phyloP scores from a whole-genome alignment of 1,140 invertebrate species.

The Adelges cooleyi region DNA sequence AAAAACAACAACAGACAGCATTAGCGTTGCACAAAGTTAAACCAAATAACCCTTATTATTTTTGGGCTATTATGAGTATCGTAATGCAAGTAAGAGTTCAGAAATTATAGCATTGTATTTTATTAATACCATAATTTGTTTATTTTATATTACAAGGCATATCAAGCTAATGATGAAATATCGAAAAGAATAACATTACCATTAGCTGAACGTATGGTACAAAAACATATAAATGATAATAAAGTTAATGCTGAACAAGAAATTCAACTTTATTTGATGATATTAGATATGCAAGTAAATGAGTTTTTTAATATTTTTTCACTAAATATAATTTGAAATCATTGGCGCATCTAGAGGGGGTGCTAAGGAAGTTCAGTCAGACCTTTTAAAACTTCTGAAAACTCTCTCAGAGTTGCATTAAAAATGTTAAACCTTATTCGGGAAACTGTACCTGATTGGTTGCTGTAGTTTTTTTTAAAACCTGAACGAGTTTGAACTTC shows the following conservation, averaged over 20 bases:
- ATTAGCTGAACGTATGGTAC: slow-evolving; percentile 66
- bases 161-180: slow-evolving; percentile 35
- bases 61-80: slow-evolving; percentile 94
- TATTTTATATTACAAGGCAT: slow-evolving; percentile 36
- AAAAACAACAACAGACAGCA: slow-evolving; percentile 80
- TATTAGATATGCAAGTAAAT: slow-evolving; percentile 59
- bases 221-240: slow-evolving; percentile 76
- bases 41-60: slow-evolving; percentile 93
- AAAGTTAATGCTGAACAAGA: slow-evolving; percentile 90
- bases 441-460: no score
- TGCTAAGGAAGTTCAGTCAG: background rate
- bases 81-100: slow-evolving; percentile 78
- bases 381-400: background rate
- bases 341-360: no score
- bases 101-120: background rate
- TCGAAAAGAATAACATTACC: slow-evolving; percentile 53
- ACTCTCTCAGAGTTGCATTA: background rate
- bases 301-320: background rate
- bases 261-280: slow-evolving; percentile 79
- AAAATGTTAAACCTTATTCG: no score
- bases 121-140: background rate
- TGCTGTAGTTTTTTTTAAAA: no score
- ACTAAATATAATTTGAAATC: background rate
- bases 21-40: slow-evolving; percentile 79
- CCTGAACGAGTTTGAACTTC: no score